Evolutionary conservation across 2,113 vertebrate species (phyloP), one percentile per base, ranked within the genome.

Genomic region (Phasianus colchicus): DNA sequence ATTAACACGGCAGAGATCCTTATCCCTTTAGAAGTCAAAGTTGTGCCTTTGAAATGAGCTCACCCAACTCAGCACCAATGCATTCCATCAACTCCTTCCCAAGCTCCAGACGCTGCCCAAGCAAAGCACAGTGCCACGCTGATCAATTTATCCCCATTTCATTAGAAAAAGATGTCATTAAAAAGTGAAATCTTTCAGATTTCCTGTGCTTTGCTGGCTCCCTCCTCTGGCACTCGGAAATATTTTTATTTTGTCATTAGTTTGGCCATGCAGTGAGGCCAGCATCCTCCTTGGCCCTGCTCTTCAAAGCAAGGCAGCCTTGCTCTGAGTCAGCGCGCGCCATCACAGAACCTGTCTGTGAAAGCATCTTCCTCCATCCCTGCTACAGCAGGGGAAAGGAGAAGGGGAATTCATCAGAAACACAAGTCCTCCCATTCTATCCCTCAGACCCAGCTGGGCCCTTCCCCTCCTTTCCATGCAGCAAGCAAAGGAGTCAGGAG

Each of bases 171-270:
- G 52, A 78, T 54, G 54, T 63, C 43, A 67, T 65, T 74, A 69
- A 95, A 81, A 83, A 58, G 73, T 10, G 2, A 80, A 94, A 96
- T 84, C 25, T 36, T 54, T 91, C 83, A 8, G 47, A 75, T 93
- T 89, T 96, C 83, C 88, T 92, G 42, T 94, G 96, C 74, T 96
- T 96, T 94, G 92, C 86, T 96, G 92, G 91, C 95, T 97, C 93
- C 94, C 95, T 96, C 92, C 92, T 92, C 93, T 96, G 95, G 90
- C 88, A 93, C 93, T 92, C 66, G n/a, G 89, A 95, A 95, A 96
- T 90, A 92, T 72, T 93, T 93, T 93, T 94, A 64, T 81, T 82
- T 93, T 72, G 57, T 72, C 38, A 90, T 75, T 81, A 57, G 24
- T 82, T 90, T 95, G 88, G 83, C 47, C 81, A 54, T 43, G 47